phyloP scores from a whole-genome alignment of 64 coral and sea anemone species.

The Actinia equina region DNA sequence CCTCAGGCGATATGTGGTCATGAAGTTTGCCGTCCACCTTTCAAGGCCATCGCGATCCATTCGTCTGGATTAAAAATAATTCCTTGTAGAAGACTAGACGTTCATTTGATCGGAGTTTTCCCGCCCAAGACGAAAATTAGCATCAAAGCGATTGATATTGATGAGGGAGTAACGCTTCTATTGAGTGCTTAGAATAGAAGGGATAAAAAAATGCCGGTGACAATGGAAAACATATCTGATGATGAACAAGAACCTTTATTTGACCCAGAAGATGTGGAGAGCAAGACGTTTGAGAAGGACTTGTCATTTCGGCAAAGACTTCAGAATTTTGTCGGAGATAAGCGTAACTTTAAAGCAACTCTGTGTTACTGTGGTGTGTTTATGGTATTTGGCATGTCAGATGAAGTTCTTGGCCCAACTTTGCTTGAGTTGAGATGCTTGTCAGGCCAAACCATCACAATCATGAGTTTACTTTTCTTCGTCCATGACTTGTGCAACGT shows the following conservation, averaged over 20 bases:
- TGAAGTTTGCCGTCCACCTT: neutral
- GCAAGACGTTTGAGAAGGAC: constrained; percentile 54
- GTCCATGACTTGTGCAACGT: constrained; percentile 90
- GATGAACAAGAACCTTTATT: constrained; percentile 78
- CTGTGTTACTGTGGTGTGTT: constrained; percentile 91
- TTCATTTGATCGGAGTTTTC: neutral
- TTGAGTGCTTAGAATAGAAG: neutral
- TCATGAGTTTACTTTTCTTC: constrained; percentile 91
- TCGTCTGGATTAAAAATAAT: neutral
- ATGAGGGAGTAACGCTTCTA: neutral
- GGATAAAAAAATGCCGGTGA: neutral
- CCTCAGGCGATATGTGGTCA: constrained; percentile 2
- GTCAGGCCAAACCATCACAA: constrained; percentile 78
- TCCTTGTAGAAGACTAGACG: neutral
- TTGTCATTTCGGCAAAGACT: constrained; percentile 51
- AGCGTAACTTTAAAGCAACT: constrained; percentile 66
- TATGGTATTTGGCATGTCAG: constrained; percentile 96
- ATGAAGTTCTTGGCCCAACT: constrained; percentile 86
- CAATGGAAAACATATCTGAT: constrained; percentile 31
- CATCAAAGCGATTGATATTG: neutral
- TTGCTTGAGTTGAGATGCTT: constrained; percentile 73
- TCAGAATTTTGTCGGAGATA: constrained; percentile 53
- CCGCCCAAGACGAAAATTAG: constrained; percentile 15
- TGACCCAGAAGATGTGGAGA: constrained; percentile 76
- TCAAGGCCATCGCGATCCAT: neutral